phyloP scores from a whole-genome alignment of 2,888 invertebrate species.

The Stenurella melanura region DNA sequence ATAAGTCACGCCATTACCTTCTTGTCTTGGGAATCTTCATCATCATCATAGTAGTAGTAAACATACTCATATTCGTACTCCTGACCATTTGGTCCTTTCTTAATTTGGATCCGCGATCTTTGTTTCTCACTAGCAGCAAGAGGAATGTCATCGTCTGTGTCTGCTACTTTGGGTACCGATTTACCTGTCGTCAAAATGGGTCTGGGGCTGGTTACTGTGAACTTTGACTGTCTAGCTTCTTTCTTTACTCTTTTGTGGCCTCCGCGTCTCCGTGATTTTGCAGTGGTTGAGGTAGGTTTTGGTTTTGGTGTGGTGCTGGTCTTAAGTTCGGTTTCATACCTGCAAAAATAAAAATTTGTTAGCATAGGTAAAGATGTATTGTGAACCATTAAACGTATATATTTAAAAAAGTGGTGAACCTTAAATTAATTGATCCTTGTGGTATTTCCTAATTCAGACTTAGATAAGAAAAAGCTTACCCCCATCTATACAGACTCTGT shows the following conservation, averaged over 20 bases:
- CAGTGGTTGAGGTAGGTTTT: constrained; percentile 67
- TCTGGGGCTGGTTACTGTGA: constrained; percentile 75
- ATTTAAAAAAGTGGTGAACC: too few relatives aligned
- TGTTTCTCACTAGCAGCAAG: constrained; percentile 80
- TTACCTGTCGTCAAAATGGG: constrained; percentile 76
- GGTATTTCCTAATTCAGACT: too few relatives aligned
- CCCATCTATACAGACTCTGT: too few relatives aligned
- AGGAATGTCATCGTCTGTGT: constrained; percentile 61
- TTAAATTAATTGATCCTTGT: too few relatives aligned
- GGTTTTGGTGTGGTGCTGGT: constrained; percentile 59
- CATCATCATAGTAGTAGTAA: constrained; percentile 92
- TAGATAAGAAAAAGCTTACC: too few relatives aligned
- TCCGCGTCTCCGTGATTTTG: constrained; percentile 60
- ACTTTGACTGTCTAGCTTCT: constrained; percentile 63
- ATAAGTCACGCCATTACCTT: constrained; percentile 47
- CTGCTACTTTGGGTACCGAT: constrained; percentile 59
- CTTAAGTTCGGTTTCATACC: constrained; percentile 67
- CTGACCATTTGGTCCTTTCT: constrained; percentile 91
- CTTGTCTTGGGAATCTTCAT: constrained; percentile 74
- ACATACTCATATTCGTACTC: constrained; percentile 95
- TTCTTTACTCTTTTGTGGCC: constrained; percentile 63
- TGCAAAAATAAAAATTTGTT: constrained; percentile 42
- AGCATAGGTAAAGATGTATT: too few relatives aligned
- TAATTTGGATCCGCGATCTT: constrained; percentile 86
- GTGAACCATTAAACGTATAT: too few relatives aligned